Evolutionary conservation across 2,888 invertebrate species (phyloP).

Genomic region (Mythimna lalbum): DNA sequence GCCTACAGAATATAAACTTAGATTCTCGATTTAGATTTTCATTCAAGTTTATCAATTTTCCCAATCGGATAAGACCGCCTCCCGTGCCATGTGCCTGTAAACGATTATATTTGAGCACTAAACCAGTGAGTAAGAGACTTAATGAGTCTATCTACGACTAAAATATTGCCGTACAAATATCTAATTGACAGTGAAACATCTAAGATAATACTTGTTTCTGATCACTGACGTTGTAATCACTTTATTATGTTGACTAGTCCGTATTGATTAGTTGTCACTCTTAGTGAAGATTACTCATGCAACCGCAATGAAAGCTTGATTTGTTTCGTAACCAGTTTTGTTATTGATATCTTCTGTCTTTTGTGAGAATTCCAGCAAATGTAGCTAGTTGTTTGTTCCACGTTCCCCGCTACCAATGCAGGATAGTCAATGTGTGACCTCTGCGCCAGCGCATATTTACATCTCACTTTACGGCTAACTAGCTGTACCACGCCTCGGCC

Average conservation of each 20-base stretch:
- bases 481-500: conserved; percentile 75
- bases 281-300: conserved; percentile 21
- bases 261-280: conserved; percentile 54
- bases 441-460: conserved; percentile 78
- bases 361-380: conserved; percentile 18
- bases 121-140: conserved; percentile 47
- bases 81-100: conserved; percentile 55
- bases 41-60: conserved; percentile 63
- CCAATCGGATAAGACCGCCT: conserved; percentile 50
- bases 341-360: not conserved
- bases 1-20: conserved; percentile 55
- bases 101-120: conserved; percentile 56
- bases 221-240: conserved; percentile 56
- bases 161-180: conserved; percentile 55
- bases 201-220: conserved; percentile 58
- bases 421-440: conserved; percentile 62
- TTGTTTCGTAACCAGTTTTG: not conserved
- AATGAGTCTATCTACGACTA: conserved; percentile 54
- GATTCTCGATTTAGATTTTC: conserved; percentile 63
- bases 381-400: conserved; percentile 32
- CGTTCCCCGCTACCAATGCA: conserved; percentile 54
- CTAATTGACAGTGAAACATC: conserved; percentile 62
- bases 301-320: conserved; percentile 5
- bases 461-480: conserved; percentile 81
- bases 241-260: conserved; percentile 54